A percentile compares a stretch with the other conserved stretches of the same genome.
Conservation (phyloP, 2,888 invertebrate genomes). For the Epinotia bilunana region DNA sequence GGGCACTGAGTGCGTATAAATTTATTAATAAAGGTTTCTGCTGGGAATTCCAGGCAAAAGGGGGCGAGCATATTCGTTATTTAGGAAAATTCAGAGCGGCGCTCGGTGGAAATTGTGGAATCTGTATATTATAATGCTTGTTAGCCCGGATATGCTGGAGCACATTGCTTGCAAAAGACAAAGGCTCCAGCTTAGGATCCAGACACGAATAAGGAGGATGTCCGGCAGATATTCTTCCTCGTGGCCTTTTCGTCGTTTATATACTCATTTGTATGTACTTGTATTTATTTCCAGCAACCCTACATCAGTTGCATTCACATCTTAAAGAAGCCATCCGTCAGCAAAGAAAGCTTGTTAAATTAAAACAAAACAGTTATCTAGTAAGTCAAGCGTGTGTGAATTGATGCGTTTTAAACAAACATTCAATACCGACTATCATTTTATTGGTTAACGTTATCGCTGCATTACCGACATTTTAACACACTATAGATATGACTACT, state of each 20-base stretch:
- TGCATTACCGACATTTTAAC: neutral
- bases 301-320: too few relatives aligned
- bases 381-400: neutral
- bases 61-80: conserved; percentile 40
- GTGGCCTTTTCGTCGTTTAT: neutral
- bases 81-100: conserved; percentile 31
- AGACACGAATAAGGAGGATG: conserved; percentile 2
- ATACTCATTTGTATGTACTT: neutral
- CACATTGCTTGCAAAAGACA: conserved; percentile 14
- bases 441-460: conserved; percentile 3
- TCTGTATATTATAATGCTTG: conserved; percentile 22
- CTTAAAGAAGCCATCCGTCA: neutral
- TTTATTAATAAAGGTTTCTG: conserved; percentile 44
- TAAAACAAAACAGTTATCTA: neutral
- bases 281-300: too few relatives aligned
- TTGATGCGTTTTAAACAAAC: neutral
- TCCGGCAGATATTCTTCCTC: neutral
- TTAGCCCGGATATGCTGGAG: conserved; percentile 17
- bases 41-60: conserved; percentile 35
- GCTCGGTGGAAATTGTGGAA: conserved; percentile 16
- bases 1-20: conserved; percentile 40
- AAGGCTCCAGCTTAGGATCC: conserved; percentile 15
- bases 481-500: neutral
- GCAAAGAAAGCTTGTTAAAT: neutral
- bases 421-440: neutral